Base-by-base conservation (phyloP, 1,140 invertebrate species). In the Drosophila ohnishii region DNA sequence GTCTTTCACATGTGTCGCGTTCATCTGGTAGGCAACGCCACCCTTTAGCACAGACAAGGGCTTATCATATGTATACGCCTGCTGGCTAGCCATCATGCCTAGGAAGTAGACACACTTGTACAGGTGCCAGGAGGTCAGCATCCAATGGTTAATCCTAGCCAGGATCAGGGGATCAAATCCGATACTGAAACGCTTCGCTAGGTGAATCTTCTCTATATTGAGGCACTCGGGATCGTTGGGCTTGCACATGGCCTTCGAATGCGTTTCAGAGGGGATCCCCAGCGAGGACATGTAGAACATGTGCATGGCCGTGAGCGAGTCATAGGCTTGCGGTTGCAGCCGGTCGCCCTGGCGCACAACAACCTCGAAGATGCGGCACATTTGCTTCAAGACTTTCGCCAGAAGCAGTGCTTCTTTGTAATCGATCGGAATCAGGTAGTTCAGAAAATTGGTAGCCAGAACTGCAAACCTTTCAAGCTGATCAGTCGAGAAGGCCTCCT, bases 21-120 rank as follows among this genome's bases (percentile, higher is more conserved):
- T 64, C 3, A 75, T 14, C 51, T 77, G 74, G 34, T 77, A 77
- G 22, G 65, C 35, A 34, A 70, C 58, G 14, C 58, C 73, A 4
- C 25, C 22, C 13, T 9, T 10, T 3, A 8, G 5, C 11, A 42
- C 2, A 0, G 28, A 14, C 25, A 56, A 5, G 2, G 35, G n/a
- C 7, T 63, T 40, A 11, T 77, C 53, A 8, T 63, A 37, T 1
- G 65, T 22, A 37, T 58, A 19, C 0, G 70, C 35, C 1, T 65
- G 45, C 0, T 14, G 14, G 14, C 51, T 70, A 25, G 64, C 74
- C 22, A 77, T 1, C 2, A 63, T 8, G 13, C 74, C 75, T 10
- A 77, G 42, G 2, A 42, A 70, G 32, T 34, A 71, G 5, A 70
- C 6, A 16, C 64, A 70, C 13, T 34, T 42, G n/a, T 77, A 77